Evolutionary conservation across 2,888 invertebrate genomes (phyloP).

Genomic region (Abrostola triplasia): DNA sequence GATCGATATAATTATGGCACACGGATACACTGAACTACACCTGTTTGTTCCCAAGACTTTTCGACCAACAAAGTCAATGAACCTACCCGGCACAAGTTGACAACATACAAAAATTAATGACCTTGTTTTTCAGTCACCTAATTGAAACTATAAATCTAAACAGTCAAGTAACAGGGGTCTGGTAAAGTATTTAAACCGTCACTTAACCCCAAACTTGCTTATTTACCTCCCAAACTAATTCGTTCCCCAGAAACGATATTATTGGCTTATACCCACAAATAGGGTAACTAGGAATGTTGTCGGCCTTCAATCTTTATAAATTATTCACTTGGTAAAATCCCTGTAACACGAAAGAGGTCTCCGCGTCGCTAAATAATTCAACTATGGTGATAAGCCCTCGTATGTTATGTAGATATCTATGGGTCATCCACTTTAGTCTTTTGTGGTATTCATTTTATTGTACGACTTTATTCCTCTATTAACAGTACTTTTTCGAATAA

Average conservation of each 20-base stretch:
- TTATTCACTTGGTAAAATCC: constrained; percentile 47
- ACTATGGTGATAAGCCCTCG: constrained; percentile 36
- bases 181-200: neutral
- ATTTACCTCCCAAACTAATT: constrained; percentile 1
- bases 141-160: neutral
- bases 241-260: constrained; percentile 26
- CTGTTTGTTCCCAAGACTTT: too few species aligned
- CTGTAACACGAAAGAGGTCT: constrained; percentile 38
- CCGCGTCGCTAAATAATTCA: constrained; percentile 48
- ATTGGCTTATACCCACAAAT: constrained; percentile 34
- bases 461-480: too few species aligned
- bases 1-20: too few species aligned
- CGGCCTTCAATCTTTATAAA: constrained; percentile 36
- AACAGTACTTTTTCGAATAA: too few species aligned
- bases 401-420: constrained; percentile 34
- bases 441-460: neutral
- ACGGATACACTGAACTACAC: too few species aligned
- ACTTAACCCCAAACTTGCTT: neutral
- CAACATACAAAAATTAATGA: too few species aligned
- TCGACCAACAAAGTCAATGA: too few species aligned
- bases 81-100: too few species aligned
- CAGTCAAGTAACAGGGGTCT: neutral
- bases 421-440: constrained; percentile 30
- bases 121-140: neutral
- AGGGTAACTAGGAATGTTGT: constrained; percentile 34